Evolutionary conservation across 2,797 vertebrate species (phyloP), one percentile per base, ranked within the genome.

Genomic region (Paratrypauchen microcephalus): DNA sequence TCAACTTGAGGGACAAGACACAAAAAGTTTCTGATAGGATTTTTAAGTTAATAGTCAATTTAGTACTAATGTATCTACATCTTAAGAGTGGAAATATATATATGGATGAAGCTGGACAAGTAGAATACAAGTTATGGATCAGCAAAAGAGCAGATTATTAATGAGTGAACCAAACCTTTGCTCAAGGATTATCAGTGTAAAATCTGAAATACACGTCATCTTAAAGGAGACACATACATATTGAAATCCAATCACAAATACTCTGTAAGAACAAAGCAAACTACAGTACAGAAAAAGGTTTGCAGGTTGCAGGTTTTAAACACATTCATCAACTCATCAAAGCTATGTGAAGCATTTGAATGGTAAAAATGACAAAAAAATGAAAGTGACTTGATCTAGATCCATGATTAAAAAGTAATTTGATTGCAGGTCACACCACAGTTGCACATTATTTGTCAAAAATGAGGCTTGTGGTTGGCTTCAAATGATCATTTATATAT

Each of bases 391-490:
- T 0, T 80, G 83, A 75, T 57, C 75, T 74, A 68, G 69, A 72
- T 73, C 57, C 71, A 69, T 64, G 60, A 82, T 75, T 67, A 55
- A 55, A 54, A 55, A 81, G 70, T 74, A 67, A 70, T 65, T 74
- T 66, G 72, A 81, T 83, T 75, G 71, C 65, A 76, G 58, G 66
- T 77, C 69, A 84, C 78, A 79, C 71, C 76, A 83, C 73, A 78
- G 69, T 75, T 78, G 66, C 55, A 76, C 28, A 45, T 70, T 73
- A 76, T 66, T 68, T 71, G 56, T 75, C 66, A 77, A 81, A 81
- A 9, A 61, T 74, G 81, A 86, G 77, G 74, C 80, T 85, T 86
- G 79, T 87, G 82, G 87, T 87, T 89, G 79, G 50, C 83, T 76
- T 71, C 61, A 39, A 39, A 66, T 32, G 16, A 71, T 67, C 21